A percentile compares a stretch with the other conserved stretches of the same genome.
Evolutionary conservation across 2,888 invertebrate species (phyloP).

Genomic region (Aleiodes alternator): DNA sequence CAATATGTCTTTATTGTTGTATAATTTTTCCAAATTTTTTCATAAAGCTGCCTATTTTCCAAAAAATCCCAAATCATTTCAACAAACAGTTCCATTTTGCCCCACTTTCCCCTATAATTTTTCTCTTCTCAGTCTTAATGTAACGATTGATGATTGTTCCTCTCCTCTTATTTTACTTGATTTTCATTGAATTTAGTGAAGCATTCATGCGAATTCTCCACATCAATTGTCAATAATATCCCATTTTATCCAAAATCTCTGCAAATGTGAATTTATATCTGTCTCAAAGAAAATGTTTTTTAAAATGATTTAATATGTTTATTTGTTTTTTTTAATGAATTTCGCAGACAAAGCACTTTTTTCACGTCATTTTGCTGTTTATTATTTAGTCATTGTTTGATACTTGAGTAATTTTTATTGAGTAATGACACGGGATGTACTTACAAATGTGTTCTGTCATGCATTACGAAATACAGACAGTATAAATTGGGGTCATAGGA

Average conservation of each 20-base stretch:
- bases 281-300: background rate
- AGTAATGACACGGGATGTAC: constrained; percentile 30
- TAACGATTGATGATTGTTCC: constrained; percentile 18
- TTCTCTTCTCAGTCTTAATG: constrained; percentile 9
- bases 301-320: background rate
- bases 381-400: constrained; percentile 27
- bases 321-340: background rate
- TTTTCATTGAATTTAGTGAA: background rate
- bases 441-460: constrained; percentile 30
- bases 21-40: too few relatives aligned
- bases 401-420: constrained; percentile 26
- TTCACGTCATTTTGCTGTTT: background rate
- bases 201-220: constrained; percentile 15
- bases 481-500: constrained; percentile 33
- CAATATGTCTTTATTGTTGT: too few relatives aligned
- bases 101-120: too few relatives aligned
- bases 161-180: background rate
- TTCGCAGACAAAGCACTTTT: background rate
- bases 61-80: too few relatives aligned
- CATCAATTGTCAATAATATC: constrained; percentile 8
- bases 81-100: too few relatives aligned
- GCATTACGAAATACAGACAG: constrained; percentile 28
- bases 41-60: too few relatives aligned
- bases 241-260: background rate
- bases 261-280: background rate